phyloP scores from a whole-genome alignment of 2,113 vertebrate genomes.

The Epinephelus cyanopodus region DNA sequence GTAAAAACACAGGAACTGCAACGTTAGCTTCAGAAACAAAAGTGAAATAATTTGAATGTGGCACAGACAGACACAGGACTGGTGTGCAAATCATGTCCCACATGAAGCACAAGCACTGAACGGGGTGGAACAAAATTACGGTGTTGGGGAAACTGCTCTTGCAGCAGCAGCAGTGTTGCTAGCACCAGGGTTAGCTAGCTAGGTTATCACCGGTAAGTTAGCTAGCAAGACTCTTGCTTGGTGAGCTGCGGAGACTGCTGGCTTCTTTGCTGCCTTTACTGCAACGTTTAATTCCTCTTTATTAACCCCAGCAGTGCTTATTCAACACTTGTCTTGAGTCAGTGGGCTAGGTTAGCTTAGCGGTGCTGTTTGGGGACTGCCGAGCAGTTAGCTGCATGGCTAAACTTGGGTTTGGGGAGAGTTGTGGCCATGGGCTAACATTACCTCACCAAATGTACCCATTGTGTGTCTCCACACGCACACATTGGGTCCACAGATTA shows the following conservation, averaged over 20 bases:
- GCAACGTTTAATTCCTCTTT: not conserved
- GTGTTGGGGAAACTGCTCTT: conserved; percentile 22
- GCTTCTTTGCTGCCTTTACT: conserved; percentile 21
- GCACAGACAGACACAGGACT: conserved; percentile 42
- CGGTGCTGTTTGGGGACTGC: not conserved
- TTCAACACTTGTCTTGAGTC: not conserved
- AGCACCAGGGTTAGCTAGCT: conserved; percentile 49
- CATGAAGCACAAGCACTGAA: conserved; percentile 59
- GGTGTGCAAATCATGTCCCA: conserved; percentile 43
- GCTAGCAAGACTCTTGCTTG: conserved; percentile 41
- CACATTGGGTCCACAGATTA: conserved; percentile 19
- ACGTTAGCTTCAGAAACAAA: conserved; percentile 43
- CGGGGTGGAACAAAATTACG: not conserved
- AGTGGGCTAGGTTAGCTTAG: not conserved
- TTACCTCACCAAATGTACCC: conserved; percentile 46
- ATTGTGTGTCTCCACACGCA: conserved; percentile 59
- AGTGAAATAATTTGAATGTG: conserved; percentile 48
- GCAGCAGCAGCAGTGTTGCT: conserved; percentile 47
- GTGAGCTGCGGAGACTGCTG: conserved; percentile 30
- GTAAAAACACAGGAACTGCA: conserved; percentile 82
- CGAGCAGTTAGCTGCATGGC: conserved; percentile 37
- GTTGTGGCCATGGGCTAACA: conserved; percentile 57
- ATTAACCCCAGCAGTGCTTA: no score
- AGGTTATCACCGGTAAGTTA: conserved; percentile 64
- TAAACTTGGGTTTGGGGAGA: conserved; percentile 48